Conservation (phyloP, 1,140 invertebrate genomes). For the Batillaria attramentaria region DNA sequence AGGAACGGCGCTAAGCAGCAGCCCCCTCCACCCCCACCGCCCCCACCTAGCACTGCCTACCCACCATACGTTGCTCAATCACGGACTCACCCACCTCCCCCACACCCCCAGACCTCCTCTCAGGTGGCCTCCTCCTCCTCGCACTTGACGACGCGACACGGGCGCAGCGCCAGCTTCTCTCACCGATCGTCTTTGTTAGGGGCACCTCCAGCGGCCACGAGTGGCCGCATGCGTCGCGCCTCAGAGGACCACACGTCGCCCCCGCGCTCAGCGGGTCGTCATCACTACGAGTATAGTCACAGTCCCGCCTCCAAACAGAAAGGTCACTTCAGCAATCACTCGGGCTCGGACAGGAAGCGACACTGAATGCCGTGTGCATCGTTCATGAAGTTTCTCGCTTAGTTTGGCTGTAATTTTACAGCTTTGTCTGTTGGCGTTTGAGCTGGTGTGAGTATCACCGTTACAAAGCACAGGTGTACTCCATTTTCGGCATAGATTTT, state of each 20-base stretch:
- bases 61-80: slow-evolving; percentile 25
- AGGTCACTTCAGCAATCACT: slow-evolving; percentile 7
- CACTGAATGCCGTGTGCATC: no score
- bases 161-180: neutral
- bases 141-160: neutral
- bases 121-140: no score
- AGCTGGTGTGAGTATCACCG: neutral
- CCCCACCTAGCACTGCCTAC: slow-evolving; percentile 30
- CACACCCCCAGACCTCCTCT: neutral
- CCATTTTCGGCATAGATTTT: neutral
- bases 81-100: slow-evolving; percentile 15
- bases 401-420: no score
- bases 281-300: neutral
- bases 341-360: slow-evolving; percentile 1
- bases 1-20: slow-evolving; percentile 4
- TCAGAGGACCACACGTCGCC: neutral
- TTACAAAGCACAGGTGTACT: neutral
- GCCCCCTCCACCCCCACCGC: slow-evolving; percentile 9
- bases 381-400: no score
- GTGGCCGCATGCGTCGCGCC: neutral
- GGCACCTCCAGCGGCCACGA: neutral
- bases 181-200: no score
- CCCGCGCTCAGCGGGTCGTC: no score
- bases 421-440: neutral
- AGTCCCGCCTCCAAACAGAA: slow-evolving; percentile 6